These are phyloP conservation scores for Leptinotarsa juncta DNA, from an alignment of 2,888 invertebrate species.

Conservation along the genomic window DNA sequence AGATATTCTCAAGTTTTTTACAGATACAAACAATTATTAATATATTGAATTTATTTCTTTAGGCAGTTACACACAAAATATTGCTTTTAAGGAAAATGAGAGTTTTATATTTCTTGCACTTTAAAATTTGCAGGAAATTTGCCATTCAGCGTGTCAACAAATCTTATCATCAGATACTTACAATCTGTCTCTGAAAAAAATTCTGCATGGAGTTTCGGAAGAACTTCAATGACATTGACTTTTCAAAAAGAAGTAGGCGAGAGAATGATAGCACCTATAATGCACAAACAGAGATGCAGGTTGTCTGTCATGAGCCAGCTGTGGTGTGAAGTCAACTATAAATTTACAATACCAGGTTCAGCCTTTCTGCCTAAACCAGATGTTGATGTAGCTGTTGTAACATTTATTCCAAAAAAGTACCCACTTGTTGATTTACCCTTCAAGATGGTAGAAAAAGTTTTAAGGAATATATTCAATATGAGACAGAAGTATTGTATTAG, in stretches of 20 bases:
- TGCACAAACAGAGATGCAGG: constrained; percentile 77
- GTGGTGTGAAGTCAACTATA: constrained; percentile 85
- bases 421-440: constrained; percentile 84
- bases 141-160: constrained; percentile 96
- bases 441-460: constrained; percentile 87
- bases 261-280: constrained; percentile 83
- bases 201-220: constrained; percentile 84
- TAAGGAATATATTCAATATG: constrained; percentile 87
- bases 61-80: too few relatives aligned
- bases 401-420: constrained; percentile 80
- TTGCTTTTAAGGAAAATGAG: too few relatives aligned
- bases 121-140: constrained; percentile 72
- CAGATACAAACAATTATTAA: too few relatives aligned
- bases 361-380: constrained; percentile 95
- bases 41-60: too few relatives aligned
- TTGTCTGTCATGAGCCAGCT: constrained; percentile 96
- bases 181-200: constrained; percentile 79
- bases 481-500: constrained; percentile 85
- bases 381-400: constrained; percentile 96
- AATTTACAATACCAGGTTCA: constrained; percentile 87
- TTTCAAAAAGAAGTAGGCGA: constrained; percentile 98
- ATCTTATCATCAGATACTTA: constrained; percentile 90
- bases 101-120: neutral
- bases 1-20: too few relatives aligned
- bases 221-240: constrained; percentile 90